phyloP scores from a whole-genome alignment of 2,113 vertebrate genomes.

The Zosterops pallidus region DNA sequence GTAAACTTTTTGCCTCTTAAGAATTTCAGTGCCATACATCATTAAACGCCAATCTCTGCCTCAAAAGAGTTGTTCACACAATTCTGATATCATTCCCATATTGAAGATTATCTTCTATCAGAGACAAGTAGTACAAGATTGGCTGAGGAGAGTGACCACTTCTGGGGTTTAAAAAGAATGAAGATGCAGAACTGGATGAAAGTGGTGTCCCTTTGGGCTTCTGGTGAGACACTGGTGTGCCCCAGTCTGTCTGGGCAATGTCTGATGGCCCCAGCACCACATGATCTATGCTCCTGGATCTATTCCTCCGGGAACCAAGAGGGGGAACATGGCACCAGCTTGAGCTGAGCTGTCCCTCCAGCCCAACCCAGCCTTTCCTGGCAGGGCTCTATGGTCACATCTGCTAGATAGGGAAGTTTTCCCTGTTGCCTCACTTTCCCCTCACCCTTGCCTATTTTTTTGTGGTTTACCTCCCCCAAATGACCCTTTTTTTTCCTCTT shows the following conservation, averaged over 20 bases:
- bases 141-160: neutral
- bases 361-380: neutral
- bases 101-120: neutral
- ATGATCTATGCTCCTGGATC: accelerated
- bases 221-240: neutral
- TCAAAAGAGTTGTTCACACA: neutral
- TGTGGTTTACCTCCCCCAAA: neutral
- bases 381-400: neutral
- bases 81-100: neutral
- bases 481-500: neutral
- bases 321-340: neutral
- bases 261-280: neutral
- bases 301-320: neutral
- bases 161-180: neutral
- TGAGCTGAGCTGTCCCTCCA: neutral
- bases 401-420: neutral
- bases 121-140: neutral
- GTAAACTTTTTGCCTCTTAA: neutral
- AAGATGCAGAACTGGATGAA: neutral
- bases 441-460: neutral
- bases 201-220: neutral
- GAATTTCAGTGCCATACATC: neutral
- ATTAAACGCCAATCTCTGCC: neutral
- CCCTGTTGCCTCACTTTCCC: neutral
- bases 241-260: neutral